These are phyloP conservation scores for Willisornis vidua DNA, from an alignment of 2,113 vertebrate genomes.

Conservation along the genomic window DNA sequence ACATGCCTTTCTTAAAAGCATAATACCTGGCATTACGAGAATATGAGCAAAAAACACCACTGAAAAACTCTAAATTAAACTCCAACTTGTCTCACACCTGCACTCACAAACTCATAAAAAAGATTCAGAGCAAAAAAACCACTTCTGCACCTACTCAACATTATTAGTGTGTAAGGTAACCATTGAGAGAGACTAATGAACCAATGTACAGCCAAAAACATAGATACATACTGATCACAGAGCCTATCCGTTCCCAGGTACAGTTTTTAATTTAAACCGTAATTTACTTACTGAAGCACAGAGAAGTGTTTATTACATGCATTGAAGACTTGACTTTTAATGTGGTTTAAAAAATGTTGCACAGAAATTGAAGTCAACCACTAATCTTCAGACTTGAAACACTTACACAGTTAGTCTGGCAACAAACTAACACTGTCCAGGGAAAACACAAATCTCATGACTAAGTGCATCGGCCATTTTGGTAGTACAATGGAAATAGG, in stretches of 20 bases:
- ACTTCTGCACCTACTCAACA: background rate
- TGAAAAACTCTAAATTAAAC: background rate
- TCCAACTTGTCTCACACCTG: background rate
- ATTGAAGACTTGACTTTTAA: background rate
- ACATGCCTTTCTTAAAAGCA: background rate
- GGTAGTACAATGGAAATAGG: background rate
- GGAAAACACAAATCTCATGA: background rate
- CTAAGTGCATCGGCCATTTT: background rate
- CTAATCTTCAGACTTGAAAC: background rate
- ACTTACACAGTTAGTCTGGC: background rate
- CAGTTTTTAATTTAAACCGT: background rate
- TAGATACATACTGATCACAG: background rate
- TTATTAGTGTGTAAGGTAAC: background rate
- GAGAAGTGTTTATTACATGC: background rate
- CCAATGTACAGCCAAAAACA: background rate
- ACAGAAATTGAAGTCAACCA: background rate
- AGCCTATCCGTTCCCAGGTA: background rate
- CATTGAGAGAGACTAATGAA: background rate
- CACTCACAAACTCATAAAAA: background rate
- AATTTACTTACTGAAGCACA: background rate
- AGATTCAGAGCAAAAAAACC: background rate
- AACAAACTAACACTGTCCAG: background rate
- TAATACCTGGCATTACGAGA: background rate
- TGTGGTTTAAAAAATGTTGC: background rate
- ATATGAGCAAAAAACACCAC: background rate